A percentile compares a stretch with the other conserved stretches of the same genome.
Evolutionary conservation across 2,113 vertebrate species (phyloP).

Genomic region (Phasianus colchicus): DNA sequence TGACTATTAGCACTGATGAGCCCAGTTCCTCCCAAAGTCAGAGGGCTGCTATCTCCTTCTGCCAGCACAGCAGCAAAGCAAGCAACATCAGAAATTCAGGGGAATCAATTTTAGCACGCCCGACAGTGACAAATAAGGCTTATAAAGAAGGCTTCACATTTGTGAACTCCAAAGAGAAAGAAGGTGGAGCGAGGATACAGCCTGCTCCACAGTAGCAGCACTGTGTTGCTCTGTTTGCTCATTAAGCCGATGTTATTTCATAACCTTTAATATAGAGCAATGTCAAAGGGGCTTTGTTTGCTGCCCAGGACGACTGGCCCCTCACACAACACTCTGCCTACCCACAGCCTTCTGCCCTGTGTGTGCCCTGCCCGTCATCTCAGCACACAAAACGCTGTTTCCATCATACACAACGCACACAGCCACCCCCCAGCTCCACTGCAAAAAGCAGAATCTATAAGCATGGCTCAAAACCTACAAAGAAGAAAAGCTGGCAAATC

Average conservation of each 20-base stretch:
- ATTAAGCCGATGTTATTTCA: slow-evolving; percentile 5
- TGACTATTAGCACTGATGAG: background rate
- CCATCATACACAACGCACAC: background rate
- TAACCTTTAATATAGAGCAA: background rate
- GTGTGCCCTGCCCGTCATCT: background rate
- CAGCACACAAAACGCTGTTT: background rate
- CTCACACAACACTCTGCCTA: background rate
- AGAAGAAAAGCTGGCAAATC: slow-evolving; percentile 33
- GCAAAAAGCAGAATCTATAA: background rate
- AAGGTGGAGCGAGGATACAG: background rate
- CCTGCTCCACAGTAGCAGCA: background rate
- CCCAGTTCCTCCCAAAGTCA: background rate
- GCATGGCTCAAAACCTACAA: slow-evolving; percentile 16
- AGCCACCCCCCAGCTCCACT: slow-evolving; percentile 38
- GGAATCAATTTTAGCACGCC: background rate
- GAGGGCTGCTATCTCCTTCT: background rate
- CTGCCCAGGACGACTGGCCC: background rate
- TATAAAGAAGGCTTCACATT: background rate
- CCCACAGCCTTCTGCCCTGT: slow-evolving; percentile 4
- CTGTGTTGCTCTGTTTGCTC: background rate
- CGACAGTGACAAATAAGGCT: background rate
- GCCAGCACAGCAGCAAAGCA: background rate
- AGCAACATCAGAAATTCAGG: background rate
- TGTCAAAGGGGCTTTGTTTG: slow-evolving; percentile 45
- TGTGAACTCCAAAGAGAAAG: background rate